Evolutionary conservation across 2,113 vertebrate genomes (phyloP).

Genomic region (Sciurus niger): DNA sequence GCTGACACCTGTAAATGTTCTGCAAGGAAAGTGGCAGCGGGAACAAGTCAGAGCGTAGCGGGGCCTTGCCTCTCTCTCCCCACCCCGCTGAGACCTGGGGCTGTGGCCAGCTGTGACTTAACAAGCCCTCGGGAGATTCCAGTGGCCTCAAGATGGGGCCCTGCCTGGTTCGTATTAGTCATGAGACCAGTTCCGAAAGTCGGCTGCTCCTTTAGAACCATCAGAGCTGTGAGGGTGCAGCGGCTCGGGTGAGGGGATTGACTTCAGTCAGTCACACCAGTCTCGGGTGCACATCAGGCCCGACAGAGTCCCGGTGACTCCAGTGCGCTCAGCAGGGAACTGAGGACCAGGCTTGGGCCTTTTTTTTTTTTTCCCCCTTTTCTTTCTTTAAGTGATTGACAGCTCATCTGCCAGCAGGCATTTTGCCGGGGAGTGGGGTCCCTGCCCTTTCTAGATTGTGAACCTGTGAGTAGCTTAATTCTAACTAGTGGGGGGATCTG

Average conservation of each 20-base stretch:
- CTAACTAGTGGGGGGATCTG: too few relatives aligned
- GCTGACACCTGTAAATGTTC: background rate
- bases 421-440: too few relatives aligned
- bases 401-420: background rate
- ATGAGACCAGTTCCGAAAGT: background rate
- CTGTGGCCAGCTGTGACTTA: background rate
- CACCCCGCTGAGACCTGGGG: too few relatives aligned
- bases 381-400: too few relatives aligned
- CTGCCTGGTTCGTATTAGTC: background rate
- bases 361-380: too few relatives aligned
- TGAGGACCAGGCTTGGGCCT: background rate
- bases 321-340: accelerated
- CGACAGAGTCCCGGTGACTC: background rate
- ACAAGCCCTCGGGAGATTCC: too few relatives aligned
- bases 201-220: background rate
- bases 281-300: background rate
- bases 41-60: background rate
- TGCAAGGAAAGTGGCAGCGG: background rate
- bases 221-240: background rate
- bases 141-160: background rate
- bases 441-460: too few relatives aligned
- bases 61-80: background rate
- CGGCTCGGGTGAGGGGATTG: background rate
- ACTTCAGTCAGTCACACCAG: too few relatives aligned
- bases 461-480: background rate